Base-by-base conservation (phyloP, 2,113 vertebrate genomes). In the Felis chaus region DNA sequence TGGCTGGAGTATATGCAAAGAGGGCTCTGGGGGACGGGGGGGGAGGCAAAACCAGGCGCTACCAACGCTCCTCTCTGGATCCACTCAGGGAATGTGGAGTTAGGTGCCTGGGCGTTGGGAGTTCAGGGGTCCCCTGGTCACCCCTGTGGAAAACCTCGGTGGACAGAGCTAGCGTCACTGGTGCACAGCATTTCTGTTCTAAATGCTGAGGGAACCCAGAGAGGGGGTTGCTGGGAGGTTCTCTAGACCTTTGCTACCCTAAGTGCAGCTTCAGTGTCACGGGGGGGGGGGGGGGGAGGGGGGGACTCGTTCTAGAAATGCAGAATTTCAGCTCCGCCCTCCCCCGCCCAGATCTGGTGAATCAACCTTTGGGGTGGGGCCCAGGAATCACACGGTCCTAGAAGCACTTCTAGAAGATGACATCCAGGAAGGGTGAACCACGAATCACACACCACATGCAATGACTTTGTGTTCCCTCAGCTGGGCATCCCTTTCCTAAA, bases 1-100 rank as follows among this genome's bases (percentile, higher is more conserved):
- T 19, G 39, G 65, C 57, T 0, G 7, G 25, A 21, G 45, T 1
- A 36, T 2, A 2, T 3, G 19, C 2, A 7, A 1, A 3, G 2
- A 33, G 45, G 39, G 16, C 14, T 21, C 39, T 1, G 23, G 29
- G 3, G 1, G 45, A 45, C 7, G 45, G 41, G 13, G 7, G 4
- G 16, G 4, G 10, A 13, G 36, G 3, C 7, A 39, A 50, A 36
- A 2, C 14, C 3, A 14, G 71, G 4, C 7, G 55, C 14, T 3
- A n/a, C 11, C n/a, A 25, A 2, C 25, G 1, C 23, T 7, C 3
- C 13, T 14, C 1, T 61, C 21, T 25, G 45, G 66, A 5, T 18
- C 31, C 33, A 16, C 8, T 53, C 21, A 0, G 68, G 66, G 21
- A 7, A 7, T 0, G 10, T 9, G 13, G 61, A 36, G 3, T 21